Evolutionary conservation across 2,797 vertebrate species (phyloP), one percentile per base, ranked within the genome.

Genomic region (Anas flavirostris): DNA sequence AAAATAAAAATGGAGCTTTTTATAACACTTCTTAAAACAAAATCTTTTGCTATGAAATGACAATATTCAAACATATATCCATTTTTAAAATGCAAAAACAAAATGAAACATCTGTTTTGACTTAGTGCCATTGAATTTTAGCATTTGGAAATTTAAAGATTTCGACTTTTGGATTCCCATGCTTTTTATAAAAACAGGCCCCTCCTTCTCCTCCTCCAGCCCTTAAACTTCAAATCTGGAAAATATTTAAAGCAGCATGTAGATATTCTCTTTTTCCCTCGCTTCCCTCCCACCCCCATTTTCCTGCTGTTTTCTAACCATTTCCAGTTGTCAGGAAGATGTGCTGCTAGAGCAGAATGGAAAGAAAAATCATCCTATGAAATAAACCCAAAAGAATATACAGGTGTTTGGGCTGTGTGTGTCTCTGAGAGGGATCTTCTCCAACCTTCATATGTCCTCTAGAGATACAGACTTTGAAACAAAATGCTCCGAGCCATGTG

Each of bases 281-380:
- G 12, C 26, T 91, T 92, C 62, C 29, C 18, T 90, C 66, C 21
- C 70, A 84, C 7, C 15, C 19, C 35, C 12, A 52, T 72, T 85
- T 92, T 92, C 62, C 86, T 93, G 89, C 89, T 93, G 92, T 50
- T 95, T 95, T 86, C 76, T 91, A 96, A 89, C 62, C 28, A 44
- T 63, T 81, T 92, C 80, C 87, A 93, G 53, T 95, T 93, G 85
- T 76, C 48, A 31, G 39, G 37, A 90, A 94, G 93, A 90, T 88
- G 28, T 69, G 17, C 50, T 93, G 9, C 46, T 91, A 68, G 82
- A 86, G 59, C 11, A 73, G 46, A 86, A 86, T 28, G 72, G 59
- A 58, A 83, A 86, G 64, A 63, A 86, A 86, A 44, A 59, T 29
- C 29, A 52, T 70, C 48, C 37, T 43, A 19, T 35, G 31, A 48